A percentile compares a stretch with the other conserved stretches of the same genome.
Conservation (phyloP, 2,888 invertebrate species). For the Cataglyphis albicans region DNA sequence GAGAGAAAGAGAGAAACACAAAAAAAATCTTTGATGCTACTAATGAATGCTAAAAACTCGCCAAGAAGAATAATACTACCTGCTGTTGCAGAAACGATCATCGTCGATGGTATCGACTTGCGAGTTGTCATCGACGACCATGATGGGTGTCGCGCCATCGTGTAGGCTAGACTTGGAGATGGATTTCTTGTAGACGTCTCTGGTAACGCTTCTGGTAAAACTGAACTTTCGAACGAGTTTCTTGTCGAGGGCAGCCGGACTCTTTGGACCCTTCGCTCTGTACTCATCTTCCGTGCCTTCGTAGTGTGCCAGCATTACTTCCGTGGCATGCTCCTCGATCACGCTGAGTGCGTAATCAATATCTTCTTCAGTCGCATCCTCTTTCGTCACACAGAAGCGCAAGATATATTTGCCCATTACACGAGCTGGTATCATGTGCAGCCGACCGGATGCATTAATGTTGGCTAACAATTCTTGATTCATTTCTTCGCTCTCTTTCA, state of each 20-base stretch:
- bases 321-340: constrained; percentile 88
- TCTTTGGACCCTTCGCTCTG: constrained; percentile 83
- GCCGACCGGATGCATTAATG: constrained; percentile 93
- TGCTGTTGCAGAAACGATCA: constrained; percentile 82
- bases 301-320: constrained; percentile 86
- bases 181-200: constrained; percentile 87
- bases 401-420: constrained; percentile 92
- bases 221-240: constrained; percentile 87
- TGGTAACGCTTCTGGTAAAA: constrained; percentile 88
- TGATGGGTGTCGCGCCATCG: constrained; percentile 88
- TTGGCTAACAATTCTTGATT: constrained; percentile 92
- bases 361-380: constrained; percentile 91
- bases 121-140: constrained; percentile 86
- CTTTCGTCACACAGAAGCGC: constrained; percentile 93
- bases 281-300: constrained; percentile 85
- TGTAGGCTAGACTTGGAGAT: constrained; percentile 87
- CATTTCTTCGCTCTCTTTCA: constrained; percentile 90
- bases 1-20: neutral
- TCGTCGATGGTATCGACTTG: constrained; percentile 82
- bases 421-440: constrained; percentile 95
- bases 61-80: constrained; percentile 78
- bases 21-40: neutral
- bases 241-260: constrained; percentile 86
- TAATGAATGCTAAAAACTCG: neutral
- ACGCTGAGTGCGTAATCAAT: constrained; percentile 90